Evolutionary conservation across 2,797 vertebrate genomes (phyloP), one percentile per base, ranked within the genome.

Genomic region (Choloepus didactylus): DNA sequence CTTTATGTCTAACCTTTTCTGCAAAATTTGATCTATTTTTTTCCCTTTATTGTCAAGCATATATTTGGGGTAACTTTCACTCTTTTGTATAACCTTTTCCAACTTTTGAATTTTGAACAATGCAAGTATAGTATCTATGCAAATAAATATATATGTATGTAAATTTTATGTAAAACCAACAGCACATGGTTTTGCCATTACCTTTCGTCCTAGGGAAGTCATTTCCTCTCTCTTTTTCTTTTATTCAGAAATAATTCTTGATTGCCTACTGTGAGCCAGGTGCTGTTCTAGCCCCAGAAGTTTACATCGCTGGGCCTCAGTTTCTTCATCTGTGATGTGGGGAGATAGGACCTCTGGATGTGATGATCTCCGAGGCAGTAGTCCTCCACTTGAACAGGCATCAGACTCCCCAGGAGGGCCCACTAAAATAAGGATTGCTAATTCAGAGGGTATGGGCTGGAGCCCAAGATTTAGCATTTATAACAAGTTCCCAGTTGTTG

Each of bases 41-140:
- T 70, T 72, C 51, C 67, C 73, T 94, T 44, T 77, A 54, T 75
- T 80, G 91, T 92, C 35, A 93, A 49, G 38, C 54, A 81, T 87
- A 89, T 82, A n/a, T 44, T 80, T 76, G 62, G 49, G 70, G 41
- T 93, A 18, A 59, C 76, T 89, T 95, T 86, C 3, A 67, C 5
- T 60, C 56, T 66, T 80, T 54, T 25, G 1, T 76, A 16, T 85
- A 38, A 19, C 49, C 21, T 66, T 38, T 88, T 82, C 51, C 51
- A 56, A 8, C 54, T 69, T 83, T 86, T 91, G n/a, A 80, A 75
- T 89, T 93, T 90, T 67, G 56, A 92, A 31, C 44, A 23, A 8
- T 23, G 51, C 89, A 54, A 77, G n/a, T 62, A 27, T 29, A 89
- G 44, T 73, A 31, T 64, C 41, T 84, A 83, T 49, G 86, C 70